These are phyloP conservation scores for Drosophila algonquin DNA, from an alignment of 2,888 invertebrate species.

Conservation along the genomic window DNA sequence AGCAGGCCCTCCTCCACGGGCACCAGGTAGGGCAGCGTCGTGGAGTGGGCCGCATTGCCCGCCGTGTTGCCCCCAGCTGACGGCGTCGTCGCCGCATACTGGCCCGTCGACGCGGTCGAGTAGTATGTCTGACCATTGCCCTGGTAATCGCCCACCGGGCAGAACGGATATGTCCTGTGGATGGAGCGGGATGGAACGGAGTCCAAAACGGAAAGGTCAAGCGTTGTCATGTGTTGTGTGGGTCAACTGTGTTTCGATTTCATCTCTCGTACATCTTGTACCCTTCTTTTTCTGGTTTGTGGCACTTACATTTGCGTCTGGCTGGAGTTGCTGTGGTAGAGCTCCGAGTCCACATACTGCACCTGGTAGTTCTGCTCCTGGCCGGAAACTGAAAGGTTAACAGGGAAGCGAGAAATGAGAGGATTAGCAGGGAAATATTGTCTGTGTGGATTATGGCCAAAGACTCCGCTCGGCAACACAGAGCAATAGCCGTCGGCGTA, in stretches of 20 bases:
- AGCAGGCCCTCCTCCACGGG: conserved; percentile 88
- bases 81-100: conserved; percentile 86
- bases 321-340: conserved; percentile 87
- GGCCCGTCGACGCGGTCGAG: conserved; percentile 85
- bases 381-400: conserved; percentile 80
- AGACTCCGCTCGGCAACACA: not conserved
- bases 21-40: conserved; percentile 87
- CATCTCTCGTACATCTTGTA: not conserved
- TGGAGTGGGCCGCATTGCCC: conserved; percentile 82
- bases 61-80: conserved; percentile 75
- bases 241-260: not conserved
- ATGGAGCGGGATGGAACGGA: not conserved
- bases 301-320: conserved; percentile 86
- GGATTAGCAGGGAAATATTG: not conserved
- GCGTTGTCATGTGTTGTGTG: conserved; percentile 1
- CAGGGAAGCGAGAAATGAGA: not conserved
- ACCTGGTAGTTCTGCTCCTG: conserved; percentile 87
- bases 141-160: conserved; percentile 88
- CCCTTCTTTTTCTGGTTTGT: not conserved
- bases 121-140: conserved; percentile 87
- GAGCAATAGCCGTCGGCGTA: not conserved
- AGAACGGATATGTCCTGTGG: conserved; percentile 90
- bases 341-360: conserved; percentile 90
- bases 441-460: not conserved
- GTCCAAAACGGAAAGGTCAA: conserved; percentile 9